phyloP scores from a whole-genome alignment of 2,113 vertebrate species.

The Sarotherodon lohbergeri region DNA sequence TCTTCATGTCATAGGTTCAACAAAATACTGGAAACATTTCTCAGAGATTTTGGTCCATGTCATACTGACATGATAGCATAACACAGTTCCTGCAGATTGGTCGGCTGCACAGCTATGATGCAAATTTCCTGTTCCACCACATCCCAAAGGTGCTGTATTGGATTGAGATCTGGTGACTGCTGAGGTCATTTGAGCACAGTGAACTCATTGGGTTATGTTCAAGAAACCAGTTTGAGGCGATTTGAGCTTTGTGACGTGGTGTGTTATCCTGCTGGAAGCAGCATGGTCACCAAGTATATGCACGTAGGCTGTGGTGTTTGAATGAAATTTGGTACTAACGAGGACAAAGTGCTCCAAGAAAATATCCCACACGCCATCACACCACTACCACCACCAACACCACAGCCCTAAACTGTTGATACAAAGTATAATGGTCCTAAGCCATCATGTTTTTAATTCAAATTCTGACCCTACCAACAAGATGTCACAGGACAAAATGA shows the following conservation, averaged over 20 bases:
- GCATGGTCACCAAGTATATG: neutral
- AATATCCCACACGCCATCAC: neutral
- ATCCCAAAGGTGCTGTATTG: neutral
- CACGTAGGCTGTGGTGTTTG: neutral
- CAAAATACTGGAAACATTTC: neutral
- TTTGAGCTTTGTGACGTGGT: neutral
- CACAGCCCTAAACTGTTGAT: neutral
- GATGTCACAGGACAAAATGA: neutral
- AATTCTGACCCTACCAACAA: neutral
- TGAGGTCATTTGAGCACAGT: neutral
- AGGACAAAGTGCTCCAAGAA: neutral
- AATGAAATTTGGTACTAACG: neutral
- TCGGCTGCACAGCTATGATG: neutral
- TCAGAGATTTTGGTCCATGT: neutral
- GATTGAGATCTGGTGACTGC: neutral
- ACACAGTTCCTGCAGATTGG: neutral
- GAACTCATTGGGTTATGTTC: neutral
- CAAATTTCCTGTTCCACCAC: neutral
- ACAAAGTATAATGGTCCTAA: neutral
- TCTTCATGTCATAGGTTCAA: neutral
- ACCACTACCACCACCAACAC: neutral
- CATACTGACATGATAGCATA: neutral
- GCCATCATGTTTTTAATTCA: neutral
- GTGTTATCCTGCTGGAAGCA: neutral
- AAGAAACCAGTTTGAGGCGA: neutral